These are phyloP conservation scores for Aix galericulata DNA, from an alignment of 2,113 vertebrate species.

Conservation along the genomic window DNA sequence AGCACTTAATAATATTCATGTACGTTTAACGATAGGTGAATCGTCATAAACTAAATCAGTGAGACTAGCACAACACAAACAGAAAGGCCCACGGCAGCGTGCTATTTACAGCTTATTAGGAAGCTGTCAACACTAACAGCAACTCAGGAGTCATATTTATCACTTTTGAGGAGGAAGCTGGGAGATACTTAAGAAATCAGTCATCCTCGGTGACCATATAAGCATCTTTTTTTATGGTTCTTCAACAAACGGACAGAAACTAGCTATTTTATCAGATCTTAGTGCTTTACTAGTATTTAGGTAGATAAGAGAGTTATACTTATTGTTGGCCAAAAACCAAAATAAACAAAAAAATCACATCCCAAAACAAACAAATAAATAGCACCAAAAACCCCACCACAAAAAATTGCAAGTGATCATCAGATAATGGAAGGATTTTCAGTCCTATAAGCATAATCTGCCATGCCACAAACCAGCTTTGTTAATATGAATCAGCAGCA, in stretches of 20 bases:
- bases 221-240: background rate
- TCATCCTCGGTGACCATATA: background rate
- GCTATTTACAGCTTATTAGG: background rate
- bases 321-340: background rate
- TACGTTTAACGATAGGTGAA: background rate
- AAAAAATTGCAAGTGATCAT: background rate
- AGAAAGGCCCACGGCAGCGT: background rate
- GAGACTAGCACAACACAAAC: background rate
- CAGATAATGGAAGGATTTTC: background rate
- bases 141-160: background rate
- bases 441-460: background rate
- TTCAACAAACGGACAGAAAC: background rate
- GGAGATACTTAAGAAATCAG: background rate
- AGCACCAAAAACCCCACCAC: background rate
- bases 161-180: background rate
- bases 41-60: background rate
- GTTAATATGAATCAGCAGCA: background rate
- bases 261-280: background rate
- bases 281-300: background rate
- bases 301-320: background rate
- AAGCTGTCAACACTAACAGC: background rate
- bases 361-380: background rate
- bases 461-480: background rate
- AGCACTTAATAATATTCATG: background rate
- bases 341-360: no score